Conservation (phyloP, 1,140 invertebrate species). For the Paracyclopina nana region DNA sequence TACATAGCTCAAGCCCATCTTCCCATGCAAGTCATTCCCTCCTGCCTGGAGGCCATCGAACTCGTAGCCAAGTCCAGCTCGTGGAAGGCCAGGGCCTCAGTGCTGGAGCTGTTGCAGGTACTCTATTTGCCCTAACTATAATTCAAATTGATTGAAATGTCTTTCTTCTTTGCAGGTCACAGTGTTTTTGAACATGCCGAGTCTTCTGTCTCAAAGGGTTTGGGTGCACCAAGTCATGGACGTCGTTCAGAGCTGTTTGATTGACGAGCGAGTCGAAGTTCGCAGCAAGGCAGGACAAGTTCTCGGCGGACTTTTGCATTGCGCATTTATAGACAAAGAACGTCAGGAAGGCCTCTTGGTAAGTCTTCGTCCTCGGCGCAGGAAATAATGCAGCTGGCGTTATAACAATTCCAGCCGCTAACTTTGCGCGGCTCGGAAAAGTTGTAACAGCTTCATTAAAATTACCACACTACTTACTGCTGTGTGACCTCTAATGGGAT, state of each 20-base stretch:
- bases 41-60: conserved; percentile 29
- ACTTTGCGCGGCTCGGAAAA: no score
- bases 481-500: no score
- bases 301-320: conserved; percentile 66
- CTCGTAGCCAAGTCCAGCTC: conserved; percentile 31
- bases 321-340: conserved; percentile 40
- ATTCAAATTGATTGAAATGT: neutral
- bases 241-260: conserved; percentile 40
- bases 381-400: no score
- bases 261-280: conserved; percentile 51
- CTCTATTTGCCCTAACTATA: no score
- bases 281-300: conserved; percentile 56
- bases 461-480: no score
- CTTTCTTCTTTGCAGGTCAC: conserved; percentile 1
- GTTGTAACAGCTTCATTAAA: no score
- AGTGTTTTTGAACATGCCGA: conserved; percentile 3
- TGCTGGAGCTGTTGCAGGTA: conserved; percentile 53
- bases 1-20: conserved; percentile 29
- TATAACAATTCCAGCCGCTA: no score
- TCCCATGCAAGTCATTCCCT: conserved; percentile 30
- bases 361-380: no score
- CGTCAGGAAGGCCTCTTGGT: conserved; percentile 29
- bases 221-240: conserved; percentile 28
- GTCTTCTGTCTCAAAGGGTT: conserved; percentile 24
- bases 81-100: conserved; percentile 52